Conservation (phyloP, 2,888 invertebrate species). For the Brachypterus glaber region DNA sequence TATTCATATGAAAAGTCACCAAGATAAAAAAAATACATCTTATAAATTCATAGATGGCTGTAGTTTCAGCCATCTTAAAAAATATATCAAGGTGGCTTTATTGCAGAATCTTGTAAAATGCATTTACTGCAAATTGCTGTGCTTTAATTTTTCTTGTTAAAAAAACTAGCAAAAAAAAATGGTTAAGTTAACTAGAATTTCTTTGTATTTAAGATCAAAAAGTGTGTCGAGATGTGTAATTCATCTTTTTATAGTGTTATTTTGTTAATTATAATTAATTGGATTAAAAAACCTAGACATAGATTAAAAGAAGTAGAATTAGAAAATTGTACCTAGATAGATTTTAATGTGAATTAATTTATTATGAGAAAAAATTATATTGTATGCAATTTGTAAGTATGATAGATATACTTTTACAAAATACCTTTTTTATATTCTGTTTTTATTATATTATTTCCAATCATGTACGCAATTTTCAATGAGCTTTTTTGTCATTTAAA, state of each 20-base stretch:
- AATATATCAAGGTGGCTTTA: no score
- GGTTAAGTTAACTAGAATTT: no score
- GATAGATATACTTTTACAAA: not conserved
- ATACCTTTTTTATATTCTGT: not conserved
- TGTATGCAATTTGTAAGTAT: conserved; percentile 15
- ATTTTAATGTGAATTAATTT: conserved; percentile 28
- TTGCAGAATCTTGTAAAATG: no score
- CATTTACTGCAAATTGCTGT: no score
- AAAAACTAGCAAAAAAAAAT: no score
- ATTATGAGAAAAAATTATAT: conserved; percentile 20
- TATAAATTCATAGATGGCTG: no score
- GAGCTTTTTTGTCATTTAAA: conserved; percentile 13
- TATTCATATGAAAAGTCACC: no score
- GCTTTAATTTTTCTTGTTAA: no score
- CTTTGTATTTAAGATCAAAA: no score
- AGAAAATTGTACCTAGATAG: conserved; percentile 22
- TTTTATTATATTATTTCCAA: not conserved
- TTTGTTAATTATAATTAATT: conserved; percentile 17
- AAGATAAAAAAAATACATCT: no score
- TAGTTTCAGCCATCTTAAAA: no score
- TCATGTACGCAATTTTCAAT: conserved; percentile 1
- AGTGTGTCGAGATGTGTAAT: no score
- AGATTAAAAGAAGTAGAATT: conserved; percentile 12
- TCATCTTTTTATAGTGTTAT: conserved; percentile 16
- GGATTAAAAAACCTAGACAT: conserved; percentile 7